phyloP scores from a whole-genome alignment of 2,797 vertebrate genomes.

The Oreortyx pictus region DNA sequence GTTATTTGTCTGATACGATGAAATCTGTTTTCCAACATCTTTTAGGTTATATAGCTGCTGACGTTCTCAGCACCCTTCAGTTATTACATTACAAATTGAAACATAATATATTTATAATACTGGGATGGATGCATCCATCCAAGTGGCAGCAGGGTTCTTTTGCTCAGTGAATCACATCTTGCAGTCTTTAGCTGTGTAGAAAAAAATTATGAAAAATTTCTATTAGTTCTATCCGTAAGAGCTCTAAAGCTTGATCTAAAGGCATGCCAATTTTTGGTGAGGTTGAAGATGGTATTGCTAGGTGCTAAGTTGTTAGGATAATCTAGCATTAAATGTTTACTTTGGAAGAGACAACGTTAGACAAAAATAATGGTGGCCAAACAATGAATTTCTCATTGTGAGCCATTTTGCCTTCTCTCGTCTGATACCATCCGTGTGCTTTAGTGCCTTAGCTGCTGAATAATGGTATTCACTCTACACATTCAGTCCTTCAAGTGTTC shows the following conservation, averaged over 20 bases:
- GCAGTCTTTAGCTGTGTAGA: not conserved
- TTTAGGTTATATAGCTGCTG: not conserved
- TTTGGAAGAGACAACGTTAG: not conserved
- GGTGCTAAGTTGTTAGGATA: not conserved
- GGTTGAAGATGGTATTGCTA: not conserved
- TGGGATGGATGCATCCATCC: not conserved
- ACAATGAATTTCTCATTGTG: not conserved
- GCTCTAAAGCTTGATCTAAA: not conserved
- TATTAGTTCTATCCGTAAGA: too few species aligned
- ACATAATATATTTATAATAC: not conserved
- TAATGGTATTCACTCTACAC: not conserved
- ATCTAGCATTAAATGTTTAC: not conserved
- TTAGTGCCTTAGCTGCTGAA: fast-evolving
- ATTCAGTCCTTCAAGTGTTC: not conserved
- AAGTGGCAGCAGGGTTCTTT: not conserved
- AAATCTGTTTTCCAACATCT: not conserved
- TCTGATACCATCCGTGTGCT: not conserved
- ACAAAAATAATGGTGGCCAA: not conserved
- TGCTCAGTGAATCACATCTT: not conserved
- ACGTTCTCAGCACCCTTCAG: not conserved
- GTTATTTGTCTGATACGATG: not conserved
- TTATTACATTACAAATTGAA: not conserved
- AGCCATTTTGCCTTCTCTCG: not conserved
- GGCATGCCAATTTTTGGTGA: not conserved
- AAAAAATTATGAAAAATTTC: too few species aligned